These are phyloP conservation scores for Lampris megalopsis DNA, from an alignment of 2,113 vertebrate genomes.

Conservation along the genomic window DNA sequence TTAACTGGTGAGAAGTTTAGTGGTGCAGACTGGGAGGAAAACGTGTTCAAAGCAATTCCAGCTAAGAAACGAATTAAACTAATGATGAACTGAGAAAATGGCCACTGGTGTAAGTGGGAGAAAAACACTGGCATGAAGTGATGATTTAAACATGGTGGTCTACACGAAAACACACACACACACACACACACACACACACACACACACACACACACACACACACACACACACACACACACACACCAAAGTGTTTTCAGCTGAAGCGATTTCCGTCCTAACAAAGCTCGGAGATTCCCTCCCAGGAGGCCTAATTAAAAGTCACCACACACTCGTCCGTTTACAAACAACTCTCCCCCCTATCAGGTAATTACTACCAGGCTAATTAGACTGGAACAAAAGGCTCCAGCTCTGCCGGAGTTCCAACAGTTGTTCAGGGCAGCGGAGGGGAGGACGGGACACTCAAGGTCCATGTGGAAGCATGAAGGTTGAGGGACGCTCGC, in stretches of 20 bases:
- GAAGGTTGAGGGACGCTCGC: not conserved
- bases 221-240: not conserved
- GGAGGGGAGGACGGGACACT: not conserved
- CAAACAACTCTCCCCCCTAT: constrained; percentile 56
- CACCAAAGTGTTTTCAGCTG: not conserved
- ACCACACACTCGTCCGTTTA: constrained; percentile 49
- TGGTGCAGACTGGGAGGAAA: too few relatives aligned
- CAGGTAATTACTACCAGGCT: constrained; percentile 49
- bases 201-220: not conserved
- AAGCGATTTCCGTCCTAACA: constrained; percentile 20
- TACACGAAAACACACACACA: not conserved
- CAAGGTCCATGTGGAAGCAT: not conserved
- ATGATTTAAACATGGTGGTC: not conserved
- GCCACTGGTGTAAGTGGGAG: too few relatives aligned
- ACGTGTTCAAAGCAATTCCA: too few relatives aligned
- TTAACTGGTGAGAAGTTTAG: too few relatives aligned
- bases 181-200: constrained; percentile 7
- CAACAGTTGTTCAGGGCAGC: constrained; percentile 7
- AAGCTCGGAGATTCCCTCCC: constrained; percentile 45
- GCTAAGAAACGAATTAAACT: too few relatives aligned
- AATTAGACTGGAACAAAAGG: constrained; percentile 59
- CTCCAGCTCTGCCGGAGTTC: constrained; percentile 36
- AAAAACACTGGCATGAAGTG: not conserved
- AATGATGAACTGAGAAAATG: too few relatives aligned
- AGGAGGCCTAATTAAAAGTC: constrained; percentile 69